Evolutionary conservation across 2,888 invertebrate species (phyloP).

Genomic region (Nezara viridula): DNA sequence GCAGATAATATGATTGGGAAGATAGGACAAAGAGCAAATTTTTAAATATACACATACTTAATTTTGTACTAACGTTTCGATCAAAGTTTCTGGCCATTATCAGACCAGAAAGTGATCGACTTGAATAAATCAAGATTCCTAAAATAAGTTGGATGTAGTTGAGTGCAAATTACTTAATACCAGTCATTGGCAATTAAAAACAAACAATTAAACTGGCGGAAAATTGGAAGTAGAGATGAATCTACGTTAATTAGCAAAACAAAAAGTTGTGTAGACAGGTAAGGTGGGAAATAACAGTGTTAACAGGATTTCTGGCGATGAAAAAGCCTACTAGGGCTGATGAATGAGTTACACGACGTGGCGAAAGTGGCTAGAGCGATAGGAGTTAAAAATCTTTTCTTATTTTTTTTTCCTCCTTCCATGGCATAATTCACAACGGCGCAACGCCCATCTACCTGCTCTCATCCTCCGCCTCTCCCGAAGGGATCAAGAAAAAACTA

Average conservation of each 20-base stretch:
- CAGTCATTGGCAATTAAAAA: no score
- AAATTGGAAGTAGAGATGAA: neutral
- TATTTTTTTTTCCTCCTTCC: neutral
- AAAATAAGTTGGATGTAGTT: no score
- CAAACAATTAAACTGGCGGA: neutral
- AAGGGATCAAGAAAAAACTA: neutral
- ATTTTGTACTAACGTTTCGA: no score
- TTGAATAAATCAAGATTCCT: no score
- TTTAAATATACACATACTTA: no score
- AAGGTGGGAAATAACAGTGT: conserved; percentile 17
- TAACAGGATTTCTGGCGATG: neutral
- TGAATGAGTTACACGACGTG: conserved; percentile 47
- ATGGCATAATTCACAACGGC: conserved; percentile 30
- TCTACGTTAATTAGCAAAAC: neutral
- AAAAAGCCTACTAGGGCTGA: neutral
- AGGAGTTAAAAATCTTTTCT: conserved; percentile 32
- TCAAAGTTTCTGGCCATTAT: no score
- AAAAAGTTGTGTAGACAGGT: neutral
- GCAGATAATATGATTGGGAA: no score
- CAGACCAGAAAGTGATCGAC: no score
- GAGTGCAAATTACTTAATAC: no score
- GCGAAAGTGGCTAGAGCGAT: conserved; percentile 30
- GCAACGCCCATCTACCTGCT: conserved; percentile 47
- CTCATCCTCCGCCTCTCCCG: neutral
- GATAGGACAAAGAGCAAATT: no score